phyloP scores from a whole-genome alignment of 2,888 invertebrate species.

The Helicoverpa assulta region DNA sequence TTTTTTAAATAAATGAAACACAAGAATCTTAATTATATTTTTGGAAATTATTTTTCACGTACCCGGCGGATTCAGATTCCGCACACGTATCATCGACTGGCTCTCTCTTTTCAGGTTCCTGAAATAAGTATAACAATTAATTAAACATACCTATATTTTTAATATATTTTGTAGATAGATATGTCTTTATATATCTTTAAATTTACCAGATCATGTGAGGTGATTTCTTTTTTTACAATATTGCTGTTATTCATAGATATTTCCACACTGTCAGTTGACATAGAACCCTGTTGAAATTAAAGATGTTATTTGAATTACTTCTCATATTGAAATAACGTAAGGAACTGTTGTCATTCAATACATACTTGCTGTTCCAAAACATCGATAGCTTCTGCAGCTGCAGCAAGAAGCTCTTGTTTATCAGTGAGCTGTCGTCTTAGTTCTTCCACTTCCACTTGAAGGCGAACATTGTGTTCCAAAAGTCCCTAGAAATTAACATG shows the following conservation, averaged over 20 bases:
- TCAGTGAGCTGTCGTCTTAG: constrained; percentile 94
- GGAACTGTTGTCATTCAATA: not conserved
- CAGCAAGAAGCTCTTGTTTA: constrained; percentile 95
- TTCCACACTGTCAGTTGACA: constrained; percentile 84
- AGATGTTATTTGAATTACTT: not conserved
- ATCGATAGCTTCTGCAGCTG: constrained; percentile 95
- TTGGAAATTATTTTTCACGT: constrained; percentile 37
- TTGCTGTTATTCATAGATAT: constrained; percentile 77
- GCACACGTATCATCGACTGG: constrained; percentile 79
- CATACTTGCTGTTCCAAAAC: constrained; percentile 91
- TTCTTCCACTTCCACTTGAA: constrained; percentile 94
- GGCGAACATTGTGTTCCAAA: constrained; percentile 85
- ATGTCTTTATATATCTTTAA: no score
- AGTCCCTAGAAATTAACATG: constrained; percentile 77
- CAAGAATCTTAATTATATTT: not conserved
- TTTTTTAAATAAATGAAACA: not conserved
- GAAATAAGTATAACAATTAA: constrained; percentile 27
- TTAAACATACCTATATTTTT: no score
- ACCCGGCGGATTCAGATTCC: constrained; percentile 85
- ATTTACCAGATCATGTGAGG: constrained; percentile 63
- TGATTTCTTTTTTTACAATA: constrained; percentile 68
- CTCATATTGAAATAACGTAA: not conserved
- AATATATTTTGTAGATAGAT: no score
- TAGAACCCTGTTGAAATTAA: constrained; percentile 78
- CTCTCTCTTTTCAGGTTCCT: constrained; percentile 70